phyloP scores from a whole-genome alignment of 2,797 vertebrate species.

The Luscinia megarhynchos region DNA sequence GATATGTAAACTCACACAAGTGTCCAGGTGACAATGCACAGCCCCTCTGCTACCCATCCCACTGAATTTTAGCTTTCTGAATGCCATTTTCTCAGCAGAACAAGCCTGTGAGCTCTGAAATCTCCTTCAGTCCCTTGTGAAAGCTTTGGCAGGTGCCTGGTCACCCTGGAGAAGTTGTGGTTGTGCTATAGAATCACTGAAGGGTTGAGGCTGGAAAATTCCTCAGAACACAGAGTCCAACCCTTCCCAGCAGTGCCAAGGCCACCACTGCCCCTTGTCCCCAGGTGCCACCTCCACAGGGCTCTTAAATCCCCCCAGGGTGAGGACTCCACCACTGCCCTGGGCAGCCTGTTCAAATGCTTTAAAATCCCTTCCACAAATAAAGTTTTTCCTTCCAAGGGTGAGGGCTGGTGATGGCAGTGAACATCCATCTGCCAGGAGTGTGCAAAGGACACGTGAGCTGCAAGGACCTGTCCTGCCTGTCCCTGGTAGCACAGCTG shows the following conservation, averaged over 20 bases:
- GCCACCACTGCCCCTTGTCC: neutral
- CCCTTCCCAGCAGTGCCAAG: neutral
- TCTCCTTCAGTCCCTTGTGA: neutral
- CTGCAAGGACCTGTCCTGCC: neutral
- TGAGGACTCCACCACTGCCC: too few relatives aligned
- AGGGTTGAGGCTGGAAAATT: neutral
- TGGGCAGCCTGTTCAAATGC: neutral
- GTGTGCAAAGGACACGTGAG: neutral
- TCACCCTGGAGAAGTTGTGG: neutral
- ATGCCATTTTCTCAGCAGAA: neutral
- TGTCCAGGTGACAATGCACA: neutral
- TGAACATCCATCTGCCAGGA: neutral
- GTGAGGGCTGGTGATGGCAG: neutral
- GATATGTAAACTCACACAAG: rapidly evolving
- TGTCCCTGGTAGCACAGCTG: rapidly evolving
- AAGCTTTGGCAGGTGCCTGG: neutral
- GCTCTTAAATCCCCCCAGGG: neutral
- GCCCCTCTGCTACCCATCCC: neutral
- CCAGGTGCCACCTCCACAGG: rapidly evolving
- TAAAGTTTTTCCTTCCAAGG: rapidly evolving
- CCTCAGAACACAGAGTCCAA: rapidly evolving
- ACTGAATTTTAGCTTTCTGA: neutral
- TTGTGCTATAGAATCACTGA: neutral
- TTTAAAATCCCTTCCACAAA: neutral
- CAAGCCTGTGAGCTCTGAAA: neutral